Base-by-base conservation (phyloP, 2,113 vertebrate genomes). In the Ellobius talpinus region DNA sequence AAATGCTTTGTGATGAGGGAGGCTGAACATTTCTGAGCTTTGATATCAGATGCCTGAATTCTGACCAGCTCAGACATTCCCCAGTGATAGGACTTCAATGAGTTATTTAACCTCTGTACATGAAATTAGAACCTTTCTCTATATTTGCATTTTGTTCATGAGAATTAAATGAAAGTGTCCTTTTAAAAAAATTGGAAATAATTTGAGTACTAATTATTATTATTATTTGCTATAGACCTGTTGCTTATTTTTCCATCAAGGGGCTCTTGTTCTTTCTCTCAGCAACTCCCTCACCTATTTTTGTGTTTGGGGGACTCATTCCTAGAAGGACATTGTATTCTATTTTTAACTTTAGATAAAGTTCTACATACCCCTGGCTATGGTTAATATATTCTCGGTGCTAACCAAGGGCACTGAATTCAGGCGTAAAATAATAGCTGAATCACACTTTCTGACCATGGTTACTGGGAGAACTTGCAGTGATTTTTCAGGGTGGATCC, bases 111-210 rank as follows among this genome's bases (percentile, higher is more conserved):
- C 17, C 16, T 95, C 42, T 91, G 36, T 14, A 23, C 33, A 36
- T 78, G 93, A 88, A 79, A 65, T n/a, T 74, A 78, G 76, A 96
- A 96, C 4, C 14, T 95, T 45, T 84, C 47, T 91, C 7, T 17
- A 9, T 63, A 42, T 63, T 9, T 63, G 8, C 74, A 10, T 85
- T 7, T 85, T 29, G 39, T 17, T 90, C 89, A 39, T 87, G 68
- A 50, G 21, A 45, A 66, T 23, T 76, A 73, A 92, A 58, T 70
- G 11, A 76, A 87, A 96, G 61, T 21, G 5, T 79, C 93, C 21
- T 70, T 77, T 65, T n/a, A n/a, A 90, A 84, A 84, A 91, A 16
- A 61, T 29, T 84, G 11, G 24, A 87, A 39, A 61, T 58, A 84
- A 68, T 90, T 19, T 33, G 33, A 92, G 7, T 47, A 31, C 21